Base-by-base conservation (phyloP, 2,113 vertebrate genomes). In the Tragulus kanchil region DNA sequence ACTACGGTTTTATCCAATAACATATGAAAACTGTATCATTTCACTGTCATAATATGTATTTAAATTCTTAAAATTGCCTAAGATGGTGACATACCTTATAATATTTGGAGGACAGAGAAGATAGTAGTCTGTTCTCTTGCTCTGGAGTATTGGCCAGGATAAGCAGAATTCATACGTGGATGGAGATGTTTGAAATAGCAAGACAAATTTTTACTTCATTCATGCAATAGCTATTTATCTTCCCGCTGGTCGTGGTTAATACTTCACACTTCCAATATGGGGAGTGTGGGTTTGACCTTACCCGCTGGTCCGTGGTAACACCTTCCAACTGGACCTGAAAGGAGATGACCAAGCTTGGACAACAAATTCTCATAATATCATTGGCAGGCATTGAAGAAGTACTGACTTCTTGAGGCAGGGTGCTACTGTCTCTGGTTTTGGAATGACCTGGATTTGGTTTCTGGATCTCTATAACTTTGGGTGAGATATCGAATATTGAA, bases 81-180 rank as follows among this genome's bases (percentile, higher is more conserved):
- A 48, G 45, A 50, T 6, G 21, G 1, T 5, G 36, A 5, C 28
- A 87, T 11, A 0, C 21, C 16, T 79, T 67, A 77, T 21, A 61
- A 45, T 64, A 71, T 5, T 28, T 84, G 9, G 16, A 56, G 90
- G 7, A 78, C 1, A 62, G 15, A 88, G 48, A 83, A 61, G 5
- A 42, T 9, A 45, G 4, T 23, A 15, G 11, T 62, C 1, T 77
- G 0, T 50, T 73, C 2, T 89, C 13, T 75, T 67, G 4, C 14
- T 67, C 88, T 65, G 13, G 3, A 59, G 69, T 13, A 56, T 21
- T 67, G 64, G 6, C 2, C 36, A 67, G 21, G 25, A 88, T 28
- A 85, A 23, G 3, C 16, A 28, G 8, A 1, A 25, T 26, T 59
- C 2, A 0, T 45, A 16, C 65, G 36, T 6, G 10, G 0, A 0